Evolutionary conservation across 2,797 vertebrate species (phyloP).

Genomic region (Morus bassanus): DNA sequence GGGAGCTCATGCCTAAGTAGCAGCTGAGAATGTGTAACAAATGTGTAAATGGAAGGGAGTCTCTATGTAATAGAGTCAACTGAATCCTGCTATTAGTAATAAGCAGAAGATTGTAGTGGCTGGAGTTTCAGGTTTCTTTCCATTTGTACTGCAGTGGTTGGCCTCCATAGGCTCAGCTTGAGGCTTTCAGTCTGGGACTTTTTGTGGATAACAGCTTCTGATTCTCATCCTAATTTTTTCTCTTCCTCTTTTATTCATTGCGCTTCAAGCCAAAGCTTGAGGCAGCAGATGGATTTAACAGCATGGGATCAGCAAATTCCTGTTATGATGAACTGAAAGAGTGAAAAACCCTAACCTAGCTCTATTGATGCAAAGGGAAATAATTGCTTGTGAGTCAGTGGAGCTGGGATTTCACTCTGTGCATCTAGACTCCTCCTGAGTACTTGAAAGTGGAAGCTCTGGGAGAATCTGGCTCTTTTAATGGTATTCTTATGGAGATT

Average conservation of each 20-base stretch:
- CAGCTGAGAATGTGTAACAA: not conserved
- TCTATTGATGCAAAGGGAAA: slow-evolving; percentile 35
- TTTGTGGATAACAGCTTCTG: slow-evolving; percentile 10
- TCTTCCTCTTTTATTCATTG: slow-evolving; percentile 12
- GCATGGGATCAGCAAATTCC: slow-evolving; percentile 50
- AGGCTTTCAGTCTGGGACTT: not conserved
- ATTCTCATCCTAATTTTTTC: not conserved
- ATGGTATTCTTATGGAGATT: not conserved
- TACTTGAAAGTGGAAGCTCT: slow-evolving; percentile 19
- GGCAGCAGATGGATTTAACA: slow-evolving; percentile 56
- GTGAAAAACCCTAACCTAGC: slow-evolving; percentile 25
- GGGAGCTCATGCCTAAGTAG: not conserved
- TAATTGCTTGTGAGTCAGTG: slow-evolving; percentile 49
- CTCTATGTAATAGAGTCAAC: not conserved
- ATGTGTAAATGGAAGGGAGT: not conserved
- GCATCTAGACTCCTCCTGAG: not conserved
- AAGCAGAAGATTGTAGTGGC: not conserved
- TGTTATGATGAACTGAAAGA: slow-evolving; percentile 33
- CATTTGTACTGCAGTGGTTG: not conserved
- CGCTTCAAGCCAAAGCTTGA: slow-evolving; percentile 16
- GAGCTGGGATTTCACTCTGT: not conserved
- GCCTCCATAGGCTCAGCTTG: not conserved
- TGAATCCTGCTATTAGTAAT: not conserved
- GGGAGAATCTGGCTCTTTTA: not conserved
- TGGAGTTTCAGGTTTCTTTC: not conserved